Conservation (phyloP, 2,797 vertebrate species). For the Coilia nasus region DNA sequence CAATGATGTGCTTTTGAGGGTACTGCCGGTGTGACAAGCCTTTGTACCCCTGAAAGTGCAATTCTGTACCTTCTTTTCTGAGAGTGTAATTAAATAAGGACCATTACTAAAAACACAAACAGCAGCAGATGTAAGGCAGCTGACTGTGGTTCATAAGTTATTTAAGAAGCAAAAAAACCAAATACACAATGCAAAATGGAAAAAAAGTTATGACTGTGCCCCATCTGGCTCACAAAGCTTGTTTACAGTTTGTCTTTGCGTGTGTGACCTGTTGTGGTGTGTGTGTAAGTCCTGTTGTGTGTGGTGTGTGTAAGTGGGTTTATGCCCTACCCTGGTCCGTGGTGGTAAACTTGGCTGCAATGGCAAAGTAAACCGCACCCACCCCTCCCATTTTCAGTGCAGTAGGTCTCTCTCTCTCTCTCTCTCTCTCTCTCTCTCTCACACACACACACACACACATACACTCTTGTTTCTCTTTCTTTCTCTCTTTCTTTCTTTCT, state of each 20-base stretch:
- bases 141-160: not conserved
- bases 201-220: not conserved
- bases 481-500: slow-evolving; percentile 14
- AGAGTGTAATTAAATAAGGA: not conserved
- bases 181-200: not conserved
- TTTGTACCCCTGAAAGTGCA: no score
- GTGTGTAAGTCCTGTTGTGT: not conserved
- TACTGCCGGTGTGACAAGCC: no score
- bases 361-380: not conserved
- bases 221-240: not conserved
- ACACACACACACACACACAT: not conserved
- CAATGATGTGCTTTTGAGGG: no score
- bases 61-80: no score
- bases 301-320: not conserved
- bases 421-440: not conserved
- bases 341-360: slow-evolving; percentile 5
- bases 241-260: not conserved
- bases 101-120: not conserved
- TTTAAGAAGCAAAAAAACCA: not conserved
- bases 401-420: not conserved
- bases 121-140: not conserved
- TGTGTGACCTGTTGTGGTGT: not conserved
- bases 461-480: not conserved
- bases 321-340: not conserved
- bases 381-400: slow-evolving; percentile 10